phyloP scores from a whole-genome alignment of 2,888 invertebrate genomes.

The Galerucella calmariensis region DNA sequence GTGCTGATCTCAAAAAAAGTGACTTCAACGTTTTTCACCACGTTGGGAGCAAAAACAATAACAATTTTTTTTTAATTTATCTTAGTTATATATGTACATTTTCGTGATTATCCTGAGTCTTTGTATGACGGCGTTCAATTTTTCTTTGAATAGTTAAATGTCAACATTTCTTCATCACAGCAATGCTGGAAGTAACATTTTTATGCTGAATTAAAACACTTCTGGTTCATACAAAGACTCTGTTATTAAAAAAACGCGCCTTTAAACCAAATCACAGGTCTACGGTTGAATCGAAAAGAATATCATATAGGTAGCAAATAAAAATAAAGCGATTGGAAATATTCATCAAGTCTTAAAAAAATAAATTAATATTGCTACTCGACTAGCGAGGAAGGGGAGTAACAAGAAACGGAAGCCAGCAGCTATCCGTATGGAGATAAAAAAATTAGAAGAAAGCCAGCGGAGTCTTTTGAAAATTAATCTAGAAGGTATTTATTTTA shows the following conservation, averaged over 20 bases:
- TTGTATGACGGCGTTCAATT: slow-evolving; percentile 10
- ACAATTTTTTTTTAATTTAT: slow-evolving; percentile 40
- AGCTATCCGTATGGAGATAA: slow-evolving; percentile 39
- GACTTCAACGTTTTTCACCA: slow-evolving; percentile 41
- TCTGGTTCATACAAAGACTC: slow-evolving; percentile 38
- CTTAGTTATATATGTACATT: slow-evolving; percentile 40
- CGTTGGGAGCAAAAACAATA: slow-evolving; percentile 46
- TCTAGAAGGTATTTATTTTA: slow-evolving; percentile 46
- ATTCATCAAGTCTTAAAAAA: slow-evolving; percentile 43
- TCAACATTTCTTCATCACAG: slow-evolving; percentile 2
- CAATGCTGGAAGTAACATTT: slow-evolving; percentile 3
- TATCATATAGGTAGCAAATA: slow-evolving; percentile 36
- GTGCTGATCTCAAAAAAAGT: slow-evolving; percentile 54
- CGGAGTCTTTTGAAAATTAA: slow-evolving; percentile 54
- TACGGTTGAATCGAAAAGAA: slow-evolving; percentile 52
- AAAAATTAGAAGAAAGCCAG: slow-evolving; percentile 52
- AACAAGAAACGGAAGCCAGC: slow-evolving; percentile 37
- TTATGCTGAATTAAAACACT: slow-evolving; percentile 3
- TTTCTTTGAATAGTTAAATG: not conserved
- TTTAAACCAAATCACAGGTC: slow-evolving; percentile 61
- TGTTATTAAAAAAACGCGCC: slow-evolving; percentile 46
- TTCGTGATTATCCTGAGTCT: slow-evolving; percentile 25
- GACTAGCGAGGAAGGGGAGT: slow-evolving; percentile 43
- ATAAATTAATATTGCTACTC: slow-evolving; percentile 48
- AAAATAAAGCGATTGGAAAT: slow-evolving; percentile 42